Evolutionary conservation across 2,888 invertebrate genomes (phyloP), one percentile per base, ranked within the genome.

Genomic region (Drosophila nr. perissopoda): DNA sequence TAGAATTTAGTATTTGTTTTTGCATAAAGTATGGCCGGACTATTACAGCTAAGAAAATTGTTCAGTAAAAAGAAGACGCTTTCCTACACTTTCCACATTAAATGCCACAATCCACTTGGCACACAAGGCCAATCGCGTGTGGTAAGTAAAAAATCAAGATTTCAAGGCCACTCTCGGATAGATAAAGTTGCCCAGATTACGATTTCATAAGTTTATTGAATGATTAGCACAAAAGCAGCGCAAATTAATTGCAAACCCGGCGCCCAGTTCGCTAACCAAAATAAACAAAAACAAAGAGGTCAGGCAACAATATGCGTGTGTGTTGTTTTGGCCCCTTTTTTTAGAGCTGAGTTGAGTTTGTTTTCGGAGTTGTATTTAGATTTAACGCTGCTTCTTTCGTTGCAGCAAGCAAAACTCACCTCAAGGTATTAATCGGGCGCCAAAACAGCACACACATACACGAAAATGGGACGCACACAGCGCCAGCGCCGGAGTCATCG

Each of bases 1-100:
- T 62, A 75, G 69, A 70, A 67, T 66, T 73, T 74, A 56, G 69
- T 76, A 68, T 77, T 85, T 71, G 69, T 78, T 73, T 73, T 67
- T 67, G 64, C 69, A 18, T 57, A 60, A 82, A 87, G 90, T 82
- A 92, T 92, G 91, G 91, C 92, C 81, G 92, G 90, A 79, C 72
- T 91, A 74, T 69, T 91, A 57, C 81, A 91, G 73, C 82, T 91
- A 76, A 85, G 84, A 67, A 91, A 87, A 86, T 83, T 91, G 79
- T 91, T 83, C 80, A 90, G 88, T 75, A 90, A 75, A 74, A 80
- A 72, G 52, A 73, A 76, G 59, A 76, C 70, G 53, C 54, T 77
- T 16, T 64, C 72, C 29, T 66, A 75, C 49, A 75, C 77, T 54
- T 81, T 76, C 57, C 63, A 72, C 62, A 56, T 57, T 57, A 67